Percentiles rank a stretch among this genome's conserved stretches.
Conservation (phyloP, 2,113 vertebrate species). For the Eurystomus gularis region DNA sequence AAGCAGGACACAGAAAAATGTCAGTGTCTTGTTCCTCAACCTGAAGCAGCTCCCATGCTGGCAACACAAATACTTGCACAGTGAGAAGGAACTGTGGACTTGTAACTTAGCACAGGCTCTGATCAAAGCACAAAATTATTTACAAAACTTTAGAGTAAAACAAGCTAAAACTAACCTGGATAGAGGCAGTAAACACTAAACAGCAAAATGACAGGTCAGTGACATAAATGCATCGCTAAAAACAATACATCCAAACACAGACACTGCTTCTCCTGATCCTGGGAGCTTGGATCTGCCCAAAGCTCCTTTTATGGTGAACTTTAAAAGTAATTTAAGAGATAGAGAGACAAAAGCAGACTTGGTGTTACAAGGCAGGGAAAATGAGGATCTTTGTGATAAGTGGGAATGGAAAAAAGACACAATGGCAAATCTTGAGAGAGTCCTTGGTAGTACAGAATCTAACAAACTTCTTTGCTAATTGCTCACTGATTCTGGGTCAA, state of each 20-base stretch:
- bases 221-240: background rate
- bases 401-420: background rate
- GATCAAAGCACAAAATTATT: slow-evolving; percentile 56
- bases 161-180: slow-evolving; percentile 55
- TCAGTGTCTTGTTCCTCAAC: background rate
- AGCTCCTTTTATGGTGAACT: background rate
- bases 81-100: slow-evolving; percentile 5
- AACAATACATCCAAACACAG: background rate
- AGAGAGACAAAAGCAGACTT: background rate
- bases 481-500: background rate
- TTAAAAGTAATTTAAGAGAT: background rate
- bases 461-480: background rate
- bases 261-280: background rate
- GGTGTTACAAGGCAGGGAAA: background rate
- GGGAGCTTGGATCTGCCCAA: background rate
- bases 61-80: slow-evolving; percentile 54
- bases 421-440: background rate
- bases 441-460: background rate
- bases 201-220: background rate
- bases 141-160: slow-evolving; percentile 25
- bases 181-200: background rate
- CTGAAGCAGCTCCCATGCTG: background rate
- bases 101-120: slow-evolving; percentile 44
- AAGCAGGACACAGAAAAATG: background rate
- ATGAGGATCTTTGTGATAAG: background rate